A percentile compares a stretch with the other conserved stretches of the same genome.
Evolutionary conservation across 2,113 vertebrate genomes (phyloP).

Genomic region (Tachycineta bicolor): DNA sequence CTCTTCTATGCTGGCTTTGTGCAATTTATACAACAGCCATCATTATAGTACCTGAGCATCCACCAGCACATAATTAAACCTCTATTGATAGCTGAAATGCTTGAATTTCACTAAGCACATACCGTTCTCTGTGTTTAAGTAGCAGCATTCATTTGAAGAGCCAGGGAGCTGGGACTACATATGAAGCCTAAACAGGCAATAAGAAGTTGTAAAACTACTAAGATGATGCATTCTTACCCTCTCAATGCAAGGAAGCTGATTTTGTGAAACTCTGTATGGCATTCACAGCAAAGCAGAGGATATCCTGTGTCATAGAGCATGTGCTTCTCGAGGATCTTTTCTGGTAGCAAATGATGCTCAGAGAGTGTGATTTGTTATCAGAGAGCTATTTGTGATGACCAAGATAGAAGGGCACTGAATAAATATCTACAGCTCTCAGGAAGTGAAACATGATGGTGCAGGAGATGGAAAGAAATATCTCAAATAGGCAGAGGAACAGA

Average conservation of each 20-base stretch:
- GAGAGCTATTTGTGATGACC: slow-evolving; percentile 55
- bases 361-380: slow-evolving; percentile 56
- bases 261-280: slow-evolving; percentile 50
- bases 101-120: slow-evolving; percentile 44
- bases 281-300: slow-evolving; percentile 52
- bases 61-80: slow-evolving; percentile 47
- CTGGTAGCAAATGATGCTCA: slow-evolving; percentile 46
- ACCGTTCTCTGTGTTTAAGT: slow-evolving; percentile 17
- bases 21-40: slow-evolving; percentile 6
- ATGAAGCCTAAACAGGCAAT: background rate
- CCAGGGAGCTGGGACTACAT: slow-evolving; percentile 10
- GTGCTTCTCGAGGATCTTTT: slow-evolving; percentile 57
- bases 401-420: slow-evolving; percentile 45
- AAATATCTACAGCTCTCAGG: slow-evolving; percentile 58
- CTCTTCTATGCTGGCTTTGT: background rate
- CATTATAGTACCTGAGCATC: slow-evolving; percentile 7
- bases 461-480: slow-evolving; percentile 55
- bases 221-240: background rate
- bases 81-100: slow-evolving; percentile 54
- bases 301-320: slow-evolving; percentile 33
- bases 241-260: slow-evolving; percentile 17
- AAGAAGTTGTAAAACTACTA: slow-evolving; percentile 25
- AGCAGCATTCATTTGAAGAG: slow-evolving; percentile 47
- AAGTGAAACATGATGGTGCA: slow-evolving; percentile 6
- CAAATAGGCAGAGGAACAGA: slow-evolving; percentile 49